Evolutionary conservation across 2,797 vertebrate species (phyloP).

Genomic region (Vireo griseus): DNA sequence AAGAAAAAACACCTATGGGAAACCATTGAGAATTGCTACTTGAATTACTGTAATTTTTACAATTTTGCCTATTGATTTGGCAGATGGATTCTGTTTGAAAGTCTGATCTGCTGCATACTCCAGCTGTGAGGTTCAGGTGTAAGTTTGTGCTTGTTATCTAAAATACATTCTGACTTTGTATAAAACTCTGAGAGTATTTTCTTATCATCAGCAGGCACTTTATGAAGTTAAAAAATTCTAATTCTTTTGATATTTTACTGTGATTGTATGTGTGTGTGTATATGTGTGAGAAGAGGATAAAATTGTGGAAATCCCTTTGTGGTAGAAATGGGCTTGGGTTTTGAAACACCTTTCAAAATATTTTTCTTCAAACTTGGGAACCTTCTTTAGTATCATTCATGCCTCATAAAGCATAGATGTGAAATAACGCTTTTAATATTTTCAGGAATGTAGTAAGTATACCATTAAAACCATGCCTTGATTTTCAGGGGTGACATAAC

Average conservation of each 20-base stretch:
- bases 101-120: not conserved
- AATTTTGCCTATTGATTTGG: conserved; percentile 15
- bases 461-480: not conserved
- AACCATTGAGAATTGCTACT: conserved; percentile 11
- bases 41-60: conserved; percentile 28
- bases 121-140: not conserved
- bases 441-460: not conserved
- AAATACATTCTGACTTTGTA: not conserved
- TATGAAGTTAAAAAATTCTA: not conserved
- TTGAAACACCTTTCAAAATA: not conserved
- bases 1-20: not conserved
- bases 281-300: not conserved
- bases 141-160: not conserved
- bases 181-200: conserved; percentile 2
- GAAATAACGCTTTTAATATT: not conserved
- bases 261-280: not conserved
- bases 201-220: not conserved
- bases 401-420: not conserved
- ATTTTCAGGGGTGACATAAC: not conserved
- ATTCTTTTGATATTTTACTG: not conserved
- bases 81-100: not conserved
- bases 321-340: not conserved
- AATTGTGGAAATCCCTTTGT: not conserved
- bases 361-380: not conserved
- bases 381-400: not conserved